Base-by-base conservation (phyloP, 1,140 invertebrate genomes). In the Neuroterus valhalla region DNA sequence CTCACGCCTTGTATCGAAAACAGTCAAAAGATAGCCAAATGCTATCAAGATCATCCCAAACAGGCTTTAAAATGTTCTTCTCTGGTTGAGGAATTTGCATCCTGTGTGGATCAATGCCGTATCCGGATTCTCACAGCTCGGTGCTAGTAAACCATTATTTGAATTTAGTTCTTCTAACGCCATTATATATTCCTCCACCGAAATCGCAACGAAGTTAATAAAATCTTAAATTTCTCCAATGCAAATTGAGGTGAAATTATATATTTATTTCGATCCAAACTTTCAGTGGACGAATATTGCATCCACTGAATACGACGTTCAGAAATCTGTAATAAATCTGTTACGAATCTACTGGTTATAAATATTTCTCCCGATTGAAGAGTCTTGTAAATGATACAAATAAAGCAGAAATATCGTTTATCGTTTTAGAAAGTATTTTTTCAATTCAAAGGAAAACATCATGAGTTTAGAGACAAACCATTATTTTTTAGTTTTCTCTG, bases 31-130 rank as follows among this genome's bases (percentile, higher is more conserved):
- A 84, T 92, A 4, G 77, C 91, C 3, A 88, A 91, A 72, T 92
- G 91, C 72, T 92, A 91, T 74, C 87, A 90, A 68, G 86, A 90
- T 0, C 75, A 92, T 90, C 90, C 91, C 48, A 87, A 85, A 19
- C 89, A 92, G 81, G 91, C 87, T 17, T 73, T 92, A 0, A 90
- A 90, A 46, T 92, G 91, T 86, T 85, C 90, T 3, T 83, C 85
- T 62, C 84, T 91, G 71, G 91, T 92, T 2, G 77, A 90, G 55
- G 85, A 91, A 72, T 92, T 92, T 79, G 86, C 85, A 31, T 87
- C 88, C 75, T 92, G 91, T 76, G 90, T 92, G 21, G 91, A 91
- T 72, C 76, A 86, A 78, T 86, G 89, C 71, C 88, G 91, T 48
- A 76, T 83, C 6, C 74, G 76, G 5, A 70, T 87, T 17, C 87